These are phyloP conservation scores for Petrocephalus zakoni DNA, from an alignment of 2,113 vertebrate genomes.

Conservation along the genomic window DNA sequence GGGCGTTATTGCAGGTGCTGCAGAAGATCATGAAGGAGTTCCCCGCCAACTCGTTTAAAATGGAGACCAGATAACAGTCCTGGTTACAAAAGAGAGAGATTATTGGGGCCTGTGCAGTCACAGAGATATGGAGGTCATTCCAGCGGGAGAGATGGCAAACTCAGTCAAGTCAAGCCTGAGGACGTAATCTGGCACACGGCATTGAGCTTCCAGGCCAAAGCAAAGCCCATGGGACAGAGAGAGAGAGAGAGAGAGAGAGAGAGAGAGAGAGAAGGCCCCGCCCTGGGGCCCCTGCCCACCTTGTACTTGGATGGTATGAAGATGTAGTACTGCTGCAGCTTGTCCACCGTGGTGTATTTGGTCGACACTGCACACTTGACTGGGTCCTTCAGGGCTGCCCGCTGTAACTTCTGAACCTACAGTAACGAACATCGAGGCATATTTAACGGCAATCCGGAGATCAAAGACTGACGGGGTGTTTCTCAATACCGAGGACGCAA, in stretches of 20 bases:
- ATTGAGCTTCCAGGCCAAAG: background rate
- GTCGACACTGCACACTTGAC: slow-evolving; percentile 93
- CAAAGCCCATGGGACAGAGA: background rate
- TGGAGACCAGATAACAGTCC: slow-evolving; percentile 96
- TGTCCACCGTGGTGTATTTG: slow-evolving; percentile 94
- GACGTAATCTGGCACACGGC: background rate
- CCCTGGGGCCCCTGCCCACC: slow-evolving; percentile 51
- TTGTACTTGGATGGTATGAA: slow-evolving; percentile 97
- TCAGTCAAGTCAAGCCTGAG: too few relatives aligned
- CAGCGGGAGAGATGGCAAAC: background rate
- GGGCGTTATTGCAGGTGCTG: slow-evolving; percentile 89
- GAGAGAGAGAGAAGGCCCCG: background rate
- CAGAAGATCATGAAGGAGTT: slow-evolving; percentile 99
- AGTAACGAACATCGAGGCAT: background rate
- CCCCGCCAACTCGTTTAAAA: slow-evolving; percentile 90
- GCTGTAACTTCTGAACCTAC: slow-evolving; percentile 93
- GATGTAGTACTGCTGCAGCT: slow-evolving; percentile 93
- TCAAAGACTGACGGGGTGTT: background rate
- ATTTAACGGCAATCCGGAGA: background rate
- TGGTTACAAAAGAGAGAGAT: slow-evolving; percentile 40
- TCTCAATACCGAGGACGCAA: too few relatives aligned
- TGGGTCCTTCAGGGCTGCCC: slow-evolving; percentile 88
- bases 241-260: slow-evolving; percentile 20
- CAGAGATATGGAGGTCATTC: background rate
- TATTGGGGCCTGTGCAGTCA: background rate